Percentiles rank a stretch among this genome's conserved stretches.
These are phyloP conservation scores for Cyprinodon diabolis DNA, from an alignment of 2,797 vertebrate species.

Conservation along the genomic window DNA sequence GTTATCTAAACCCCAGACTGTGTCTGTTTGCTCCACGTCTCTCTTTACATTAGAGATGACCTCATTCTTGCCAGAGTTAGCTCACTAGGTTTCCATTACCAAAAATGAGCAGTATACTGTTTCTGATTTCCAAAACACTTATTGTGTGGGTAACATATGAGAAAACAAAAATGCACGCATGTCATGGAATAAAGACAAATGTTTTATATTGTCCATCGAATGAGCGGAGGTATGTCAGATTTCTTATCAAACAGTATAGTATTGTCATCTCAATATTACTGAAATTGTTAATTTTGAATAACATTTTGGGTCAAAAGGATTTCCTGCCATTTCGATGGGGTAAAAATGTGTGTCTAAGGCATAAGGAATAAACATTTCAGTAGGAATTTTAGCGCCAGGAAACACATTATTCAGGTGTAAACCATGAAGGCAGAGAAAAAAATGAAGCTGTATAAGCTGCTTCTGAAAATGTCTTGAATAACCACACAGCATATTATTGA, in stretches of 20 bases:
- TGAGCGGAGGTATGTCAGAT: slow-evolving; percentile 29
- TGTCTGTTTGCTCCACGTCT: slow-evolving; percentile 51
- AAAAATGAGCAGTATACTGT: slow-evolving; percentile 31
- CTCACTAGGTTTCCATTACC: slow-evolving; percentile 68
- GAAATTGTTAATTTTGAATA: slow-evolving; percentile 57
- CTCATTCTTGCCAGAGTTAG: slow-evolving; percentile 68
- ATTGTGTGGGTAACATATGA: slow-evolving; percentile 14
- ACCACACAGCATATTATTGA: slow-evolving; percentile 34
- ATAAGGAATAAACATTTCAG: slow-evolving; percentile 46
- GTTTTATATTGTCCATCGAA: not conserved
- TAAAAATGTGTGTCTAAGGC: slow-evolving; percentile 47
- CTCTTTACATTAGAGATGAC: slow-evolving; percentile 75
- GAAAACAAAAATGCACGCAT: slow-evolving; percentile 1
- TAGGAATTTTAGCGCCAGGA: slow-evolving; percentile 43
- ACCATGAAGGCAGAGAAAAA: slow-evolving; percentile 29
- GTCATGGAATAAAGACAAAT: not conserved
- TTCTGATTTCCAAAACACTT: slow-evolving; percentile 26
- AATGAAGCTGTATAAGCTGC: slow-evolving; percentile 30
- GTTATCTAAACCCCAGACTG: slow-evolving; percentile 66
- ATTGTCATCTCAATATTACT: slow-evolving; percentile 27
- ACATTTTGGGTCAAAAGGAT: slow-evolving; percentile 58
- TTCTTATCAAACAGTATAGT: slow-evolving; percentile 15
- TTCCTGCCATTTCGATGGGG: slow-evolving; percentile 46
- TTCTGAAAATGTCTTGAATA: slow-evolving; percentile 29
- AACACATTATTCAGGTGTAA: slow-evolving; percentile 62